Evolutionary conservation across 2,888 invertebrate species (phyloP), one percentile per base, ranked within the genome.

Genomic region (Dryobotodes eremita): DNA sequence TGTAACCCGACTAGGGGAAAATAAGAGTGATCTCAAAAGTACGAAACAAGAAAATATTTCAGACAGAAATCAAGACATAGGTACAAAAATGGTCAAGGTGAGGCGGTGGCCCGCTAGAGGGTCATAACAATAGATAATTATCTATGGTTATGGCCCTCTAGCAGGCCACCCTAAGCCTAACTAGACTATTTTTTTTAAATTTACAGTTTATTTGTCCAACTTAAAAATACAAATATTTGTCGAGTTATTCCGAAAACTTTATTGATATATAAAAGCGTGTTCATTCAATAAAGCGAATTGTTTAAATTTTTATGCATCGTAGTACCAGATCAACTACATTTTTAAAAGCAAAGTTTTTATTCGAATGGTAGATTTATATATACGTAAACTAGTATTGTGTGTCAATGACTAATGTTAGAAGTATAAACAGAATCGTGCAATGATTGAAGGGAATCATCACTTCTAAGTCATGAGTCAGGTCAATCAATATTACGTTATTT

Each of bases 371-470:
- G 42, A 65, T 83, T 77, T 53, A 65, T 57, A 57, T 62, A 42
- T 13, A 62, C 62, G 68, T 79, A 61, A 72, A 66, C 23, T 69
- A 69, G 26, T 71, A 36, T 64, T 48, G 50, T 36, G 61, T 57
- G 20, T 57, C 36, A 81, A 78, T 88, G 81, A 89, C 81, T 88
- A 89, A 88, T 84, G 75, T 75, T 62, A 46, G 50, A 78, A 74
- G 65, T 71, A 73, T 87, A 74, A 85, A 83, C 82, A 83, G 64
- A 75, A 71, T 79, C 82, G 42, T 53, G 72, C 46, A 76, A 50
- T 80, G 79, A 88, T 88, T 79, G 84, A 87, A 79, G 74, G 77
- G 76, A 86, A 86, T 86, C 87, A 87, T 88, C 85, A 83, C 66
- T 85, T 86, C 82, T 85, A 78, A 82, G 50, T 75, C 74, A 85